phyloP scores from a whole-genome alignment of 2,113 vertebrate genomes.

The Cinclus cinclus region DNA sequence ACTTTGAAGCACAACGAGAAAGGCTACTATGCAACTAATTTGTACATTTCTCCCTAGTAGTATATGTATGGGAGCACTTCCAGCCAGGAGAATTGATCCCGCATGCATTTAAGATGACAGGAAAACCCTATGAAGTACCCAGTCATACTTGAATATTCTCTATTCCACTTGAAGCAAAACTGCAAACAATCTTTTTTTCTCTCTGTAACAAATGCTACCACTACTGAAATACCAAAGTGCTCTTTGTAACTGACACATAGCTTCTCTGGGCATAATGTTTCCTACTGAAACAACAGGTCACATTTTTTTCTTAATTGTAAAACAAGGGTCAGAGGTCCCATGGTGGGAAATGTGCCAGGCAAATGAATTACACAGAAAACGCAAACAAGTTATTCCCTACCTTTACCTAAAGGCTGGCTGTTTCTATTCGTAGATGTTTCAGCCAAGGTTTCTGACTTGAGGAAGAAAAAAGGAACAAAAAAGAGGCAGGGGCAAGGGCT shows the following conservation, averaged over 20 bases:
- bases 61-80: background rate
- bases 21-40: background rate
- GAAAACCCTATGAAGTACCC: background rate
- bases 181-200: background rate
- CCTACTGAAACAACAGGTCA: background rate
- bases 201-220: background rate
- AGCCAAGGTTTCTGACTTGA: background rate
- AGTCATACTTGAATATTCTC: background rate
- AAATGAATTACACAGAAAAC: constrained; percentile 6
- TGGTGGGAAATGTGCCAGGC: background rate
- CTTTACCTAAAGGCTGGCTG: background rate
- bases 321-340: background rate
- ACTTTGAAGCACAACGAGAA: background rate
- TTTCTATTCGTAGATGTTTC: background rate
- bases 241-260: background rate
- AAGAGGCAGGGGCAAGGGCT: background rate
- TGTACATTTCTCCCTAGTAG: background rate
- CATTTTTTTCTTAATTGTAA: background rate
- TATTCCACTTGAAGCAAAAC: constrained; percentile 19
- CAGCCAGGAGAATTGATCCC: background rate
- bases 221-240: background rate
- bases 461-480: background rate
- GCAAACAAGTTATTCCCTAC: background rate
- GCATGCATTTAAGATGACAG: background rate
- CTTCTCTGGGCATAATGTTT: background rate